phyloP scores from a whole-genome alignment of 2,113 vertebrate genomes.

The Eubucco bourcierii region DNA sequence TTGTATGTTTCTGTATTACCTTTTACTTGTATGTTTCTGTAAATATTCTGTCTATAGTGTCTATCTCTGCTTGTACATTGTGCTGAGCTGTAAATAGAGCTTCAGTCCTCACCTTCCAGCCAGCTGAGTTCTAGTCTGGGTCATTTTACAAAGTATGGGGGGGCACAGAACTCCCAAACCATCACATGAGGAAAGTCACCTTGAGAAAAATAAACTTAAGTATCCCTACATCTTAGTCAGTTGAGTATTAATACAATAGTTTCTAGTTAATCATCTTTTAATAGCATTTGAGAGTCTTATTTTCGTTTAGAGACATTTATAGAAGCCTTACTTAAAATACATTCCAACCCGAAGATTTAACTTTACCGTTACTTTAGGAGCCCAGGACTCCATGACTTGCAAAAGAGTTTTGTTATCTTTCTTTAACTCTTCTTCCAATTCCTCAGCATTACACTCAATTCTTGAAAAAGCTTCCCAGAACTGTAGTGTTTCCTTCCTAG shows the following conservation, averaged over 20 bases:
- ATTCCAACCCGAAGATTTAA: background rate
- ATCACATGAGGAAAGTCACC: background rate
- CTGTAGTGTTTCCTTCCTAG: slow-evolving; percentile 43
- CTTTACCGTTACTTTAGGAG: slow-evolving; percentile 64
- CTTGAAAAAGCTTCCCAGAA: slow-evolving; percentile 67
- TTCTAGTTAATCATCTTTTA: background rate
- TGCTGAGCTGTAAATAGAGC: too few species aligned
- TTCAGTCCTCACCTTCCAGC: too few species aligned
- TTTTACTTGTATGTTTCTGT: too few species aligned
- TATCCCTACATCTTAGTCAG: background rate
- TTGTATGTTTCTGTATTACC: too few species aligned
- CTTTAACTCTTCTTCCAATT: slow-evolving; percentile 62
- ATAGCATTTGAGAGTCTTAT: background rate
- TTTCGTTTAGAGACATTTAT: background rate
- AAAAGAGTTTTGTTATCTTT: slow-evolving; percentile 66
- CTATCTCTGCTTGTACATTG: too few species aligned
- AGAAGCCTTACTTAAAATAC: background rate
- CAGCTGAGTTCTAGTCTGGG: too few species aligned
- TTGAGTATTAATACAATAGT: background rate
- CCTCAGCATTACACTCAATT: slow-evolving; percentile 42
- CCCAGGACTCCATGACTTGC: slow-evolving; percentile 60
- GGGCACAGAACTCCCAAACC: too few species aligned
- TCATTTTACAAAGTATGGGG: too few species aligned
- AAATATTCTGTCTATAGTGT: too few species aligned
- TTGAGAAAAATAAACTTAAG: background rate